Evolutionary conservation across 2,797 vertebrate genomes (phyloP).

Genomic region (Chiloscyllium punctatum): DNA sequence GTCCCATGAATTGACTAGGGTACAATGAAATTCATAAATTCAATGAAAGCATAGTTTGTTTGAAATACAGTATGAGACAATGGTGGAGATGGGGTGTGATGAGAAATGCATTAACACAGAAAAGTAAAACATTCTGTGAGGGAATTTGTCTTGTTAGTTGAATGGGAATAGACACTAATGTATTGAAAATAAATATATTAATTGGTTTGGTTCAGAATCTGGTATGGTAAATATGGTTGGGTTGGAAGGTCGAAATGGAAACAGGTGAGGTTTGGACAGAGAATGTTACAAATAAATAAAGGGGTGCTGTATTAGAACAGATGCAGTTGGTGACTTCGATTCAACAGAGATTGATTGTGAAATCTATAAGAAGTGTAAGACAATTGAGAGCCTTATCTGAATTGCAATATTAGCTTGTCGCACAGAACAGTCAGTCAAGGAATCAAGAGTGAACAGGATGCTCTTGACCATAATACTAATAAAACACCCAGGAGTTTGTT

Average conservation of each 20-base stretch:
- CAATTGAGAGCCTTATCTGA: not conserved
- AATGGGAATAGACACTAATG: not conserved
- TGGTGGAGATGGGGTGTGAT: too few species aligned
- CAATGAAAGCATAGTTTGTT: not conserved
- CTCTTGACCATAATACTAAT: not conserved
- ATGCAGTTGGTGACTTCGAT: not conserved
- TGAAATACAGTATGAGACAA: not conserved
- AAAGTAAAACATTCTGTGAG: not conserved
- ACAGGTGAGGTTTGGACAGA: not conserved
- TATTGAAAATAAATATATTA: not conserved
- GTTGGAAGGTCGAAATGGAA: not conserved
- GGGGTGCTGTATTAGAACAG: not conserved
- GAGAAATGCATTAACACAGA: not conserved
- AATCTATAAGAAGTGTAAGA: not conserved
- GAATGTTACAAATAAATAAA: not conserved
- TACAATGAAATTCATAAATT: not conserved
- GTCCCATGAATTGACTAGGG: not conserved
- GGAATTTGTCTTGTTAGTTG: not conserved
- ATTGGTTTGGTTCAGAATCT: not conserved
- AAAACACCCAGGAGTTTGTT: not conserved
- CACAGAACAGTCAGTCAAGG: not conserved
- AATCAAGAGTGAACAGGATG: not conserved
- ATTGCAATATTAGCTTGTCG: not conserved
- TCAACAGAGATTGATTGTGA: not conserved
- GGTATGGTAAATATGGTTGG: not conserved